Evolutionary conservation across 64 coral and sea anemone species (phyloP), one percentile per base, ranked within the genome.

Genomic region (Pocillopora verrucosa): DNA sequence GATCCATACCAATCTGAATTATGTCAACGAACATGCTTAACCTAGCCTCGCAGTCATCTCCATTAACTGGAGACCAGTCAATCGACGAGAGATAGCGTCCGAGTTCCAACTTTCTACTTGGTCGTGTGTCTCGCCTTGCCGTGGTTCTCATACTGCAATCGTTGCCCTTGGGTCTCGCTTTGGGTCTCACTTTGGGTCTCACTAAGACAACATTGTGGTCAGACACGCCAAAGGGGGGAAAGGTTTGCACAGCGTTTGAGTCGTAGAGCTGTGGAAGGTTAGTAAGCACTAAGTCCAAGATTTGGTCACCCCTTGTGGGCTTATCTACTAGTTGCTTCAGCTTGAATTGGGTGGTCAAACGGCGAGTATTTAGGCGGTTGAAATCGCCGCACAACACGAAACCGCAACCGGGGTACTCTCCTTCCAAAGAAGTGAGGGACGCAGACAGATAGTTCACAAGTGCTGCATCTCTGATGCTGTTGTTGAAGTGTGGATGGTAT

Each of bases 401-500:
- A 17, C 91, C 84, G 41, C 75, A 87, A 34, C 90, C 90, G 4
- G 90, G 83, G 61, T 30, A 92, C 9, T 80, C 75, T 3, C 83
- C 91, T 51, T 92, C 84, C 22, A 38, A 30, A 76, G 80, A 41
- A 92, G 60, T n/a, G n/a, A n/a, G n/a, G n/a, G n/a, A n/a, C n/a
- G n/a, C n/a, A n/a, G n/a, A n/a, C n/a, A n/a, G n/a, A 82, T 93
- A 82, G 62, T 83, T 62, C 14, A 88, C 13, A 30, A 93, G 37
- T 60, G 77, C 84, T 17, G 20, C 56, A 58, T 88, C 90, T 60
- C 70, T 82, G 19, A 34, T 51, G 59, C n/a, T 91, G 61, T 87
- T 74, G 13, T 65, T 76, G 58, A 89, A 89, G 16, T 19, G 65
- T 12, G 90, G 90, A 34, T 88, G 85, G 85, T 92, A 88, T 92